Percentiles rank a stretch among this genome's conserved stretches.
Evolutionary conservation across 2,888 invertebrate genomes (phyloP).

Genomic region (Seladonia tumulorum): DNA sequence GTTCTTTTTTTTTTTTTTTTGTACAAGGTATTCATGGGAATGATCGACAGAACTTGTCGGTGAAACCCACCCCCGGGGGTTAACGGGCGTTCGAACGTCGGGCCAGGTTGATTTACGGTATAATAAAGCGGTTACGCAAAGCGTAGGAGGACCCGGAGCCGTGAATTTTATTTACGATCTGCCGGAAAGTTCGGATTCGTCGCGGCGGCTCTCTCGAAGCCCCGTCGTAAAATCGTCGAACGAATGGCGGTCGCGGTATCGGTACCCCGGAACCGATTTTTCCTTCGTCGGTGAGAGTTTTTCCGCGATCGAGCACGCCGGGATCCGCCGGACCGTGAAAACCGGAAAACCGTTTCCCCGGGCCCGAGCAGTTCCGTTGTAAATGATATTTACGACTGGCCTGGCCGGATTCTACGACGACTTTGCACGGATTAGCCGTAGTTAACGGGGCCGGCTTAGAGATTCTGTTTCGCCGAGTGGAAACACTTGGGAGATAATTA

Average conservation of each 20-base stretch:
- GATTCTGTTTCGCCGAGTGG: conserved; percentile 31
- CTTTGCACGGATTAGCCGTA: conserved; percentile 39
- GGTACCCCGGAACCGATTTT: conserved; percentile 20
- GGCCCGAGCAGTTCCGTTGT: conserved; percentile 25
- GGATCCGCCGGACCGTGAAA: conserved; percentile 41
- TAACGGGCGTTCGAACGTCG: conserved; percentile 32
- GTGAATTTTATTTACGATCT: conserved; percentile 76
- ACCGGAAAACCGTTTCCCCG: conserved; percentile 14
- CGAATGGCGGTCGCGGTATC: background rate
- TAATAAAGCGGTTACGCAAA: conserved; percentile 77
- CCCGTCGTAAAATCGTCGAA: conserved; percentile 50
- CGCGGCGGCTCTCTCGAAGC: conserved; percentile 59
- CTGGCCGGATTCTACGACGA: conserved; percentile 26
- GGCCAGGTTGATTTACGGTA: conserved; percentile 72
- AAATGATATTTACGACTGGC: conserved; percentile 57
- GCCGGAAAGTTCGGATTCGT: conserved; percentile 75
- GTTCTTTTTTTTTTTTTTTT: conserved; percentile 4
- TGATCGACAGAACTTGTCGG: conserved; percentile 22
- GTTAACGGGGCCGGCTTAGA: conserved; percentile 44
- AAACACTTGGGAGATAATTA: conserved; percentile 41
- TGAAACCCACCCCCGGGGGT: conserved; percentile 36
- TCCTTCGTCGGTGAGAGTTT: background rate
- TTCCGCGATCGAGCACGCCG: conserved; percentile 28
- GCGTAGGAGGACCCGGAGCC: conserved; percentile 59
- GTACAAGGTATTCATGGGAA: conserved; percentile 21